Base-by-base conservation (phyloP, 2,888 invertebrate species). In the Athripsodes cinereus region DNA sequence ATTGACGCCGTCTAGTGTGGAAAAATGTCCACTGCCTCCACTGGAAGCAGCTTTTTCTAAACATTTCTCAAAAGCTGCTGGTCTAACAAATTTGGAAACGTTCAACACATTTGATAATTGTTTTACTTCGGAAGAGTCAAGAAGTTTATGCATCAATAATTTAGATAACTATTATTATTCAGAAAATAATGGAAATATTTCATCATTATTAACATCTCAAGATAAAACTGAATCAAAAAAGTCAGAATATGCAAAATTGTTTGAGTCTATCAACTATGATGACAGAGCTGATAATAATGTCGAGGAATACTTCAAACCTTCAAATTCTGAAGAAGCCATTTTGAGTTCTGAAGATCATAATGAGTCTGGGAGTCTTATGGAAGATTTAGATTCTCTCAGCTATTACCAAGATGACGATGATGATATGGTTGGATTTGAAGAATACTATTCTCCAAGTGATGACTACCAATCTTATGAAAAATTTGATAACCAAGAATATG, bases 121-220 rank as follows among this genome's bases (percentile, higher is more conserved):
- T 31, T 34, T 59, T 13, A 52, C 62, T 16, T 40, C 58, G 34
- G 52, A 57, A 16, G 52, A 59, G 31, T 52, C 58, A 1, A 58
- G 54, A 18, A 51, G 59, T 8, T 40, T 63, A 8, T 47, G 51
- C 8, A 69, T 71, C n/a, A 70, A 71, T 60, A 79, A 72, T 64
- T 61, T 78, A 59, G 79, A 78, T 56, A 74, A 74, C 57, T 79
- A 75, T 54, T 78, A 77, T 60, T 78, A 79, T 64, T 76, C 77
- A 1, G 76, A 78, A 55, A 79, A 78, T 53, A 72, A 77, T 53
- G 66, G 77, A 19, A 58, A 55, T 26, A 31, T 8, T 31, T 31
- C 31, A 31, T 31, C 31, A 11, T 6, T n/a, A n/a, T n/a, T 11
- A 31, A 13, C 16, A 16, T 13, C 22, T 1, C 10, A 18, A 8